Percentiles rank a stretch among this genome's conserved stretches.
Conservation (phyloP, 2,888 invertebrate species). For the Thera obeliscata region DNA sequence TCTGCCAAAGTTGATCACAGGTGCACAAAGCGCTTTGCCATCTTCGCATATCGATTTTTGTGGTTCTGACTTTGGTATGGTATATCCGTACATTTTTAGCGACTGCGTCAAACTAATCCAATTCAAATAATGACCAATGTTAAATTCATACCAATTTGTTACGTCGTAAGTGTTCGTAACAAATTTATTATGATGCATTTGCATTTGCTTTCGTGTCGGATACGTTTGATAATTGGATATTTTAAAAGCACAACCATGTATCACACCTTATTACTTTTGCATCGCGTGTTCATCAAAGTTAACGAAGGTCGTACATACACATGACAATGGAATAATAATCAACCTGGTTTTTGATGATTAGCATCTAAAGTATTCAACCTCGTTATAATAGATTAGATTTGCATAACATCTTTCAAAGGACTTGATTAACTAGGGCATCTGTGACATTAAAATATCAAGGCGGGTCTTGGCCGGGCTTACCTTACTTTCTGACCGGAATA, state of each 20-base stretch:
- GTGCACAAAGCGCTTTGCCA: background rate
- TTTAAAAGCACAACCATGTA: slow-evolving; percentile 28
- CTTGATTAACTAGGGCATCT: background rate
- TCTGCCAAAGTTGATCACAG: slow-evolving; percentile 41
- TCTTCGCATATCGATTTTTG: slow-evolving; percentile 6
- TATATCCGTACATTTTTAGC: slow-evolving; percentile 16
- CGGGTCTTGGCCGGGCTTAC: too few relatives aligned
- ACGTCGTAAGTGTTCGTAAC: too few relatives aligned
- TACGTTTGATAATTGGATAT: slow-evolving; percentile 2
- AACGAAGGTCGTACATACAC: slow-evolving; percentile 6
- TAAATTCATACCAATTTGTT: background rate
- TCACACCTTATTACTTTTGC: slow-evolving; percentile 6
- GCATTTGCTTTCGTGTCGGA: background rate
- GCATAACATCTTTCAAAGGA: background rate
- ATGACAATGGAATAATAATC: slow-evolving; percentile 3
- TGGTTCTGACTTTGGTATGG: slow-evolving; percentile 6
- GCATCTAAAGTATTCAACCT: background rate
- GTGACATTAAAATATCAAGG: too few relatives aligned
- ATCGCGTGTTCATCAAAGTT: slow-evolving; percentile 12
- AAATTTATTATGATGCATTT: background rate
- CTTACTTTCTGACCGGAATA: too few relatives aligned
- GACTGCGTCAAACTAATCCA: background rate
- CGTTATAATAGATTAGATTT: background rate
- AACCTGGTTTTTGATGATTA: slow-evolving; percentile 1
- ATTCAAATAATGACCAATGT: background rate